Evolutionary conservation across 2,888 invertebrate genomes (phyloP).

Genomic region (Harpalus rubripes): DNA sequence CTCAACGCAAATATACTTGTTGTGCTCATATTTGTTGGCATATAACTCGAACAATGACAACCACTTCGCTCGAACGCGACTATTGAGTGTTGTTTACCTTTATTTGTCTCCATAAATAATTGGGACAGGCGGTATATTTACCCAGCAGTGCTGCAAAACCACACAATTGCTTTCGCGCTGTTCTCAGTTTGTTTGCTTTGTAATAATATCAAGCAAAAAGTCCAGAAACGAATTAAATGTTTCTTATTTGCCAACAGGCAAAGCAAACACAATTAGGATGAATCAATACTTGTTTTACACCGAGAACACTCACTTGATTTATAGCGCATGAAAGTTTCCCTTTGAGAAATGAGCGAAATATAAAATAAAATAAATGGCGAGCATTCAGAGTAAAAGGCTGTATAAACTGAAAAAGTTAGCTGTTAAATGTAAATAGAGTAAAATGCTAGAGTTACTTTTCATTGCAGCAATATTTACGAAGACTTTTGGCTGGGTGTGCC

Average conservation of each 20-base stretch:
- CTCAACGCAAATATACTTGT: too few species aligned
- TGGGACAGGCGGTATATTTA: constrained; percentile 23
- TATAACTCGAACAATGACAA: too few species aligned
- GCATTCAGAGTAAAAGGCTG: background rate
- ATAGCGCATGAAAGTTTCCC: background rate
- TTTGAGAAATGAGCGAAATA: background rate
- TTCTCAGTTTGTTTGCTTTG: constrained; percentile 10
- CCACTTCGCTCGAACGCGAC: background rate
- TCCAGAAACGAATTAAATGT: background rate
- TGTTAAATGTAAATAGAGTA: background rate
- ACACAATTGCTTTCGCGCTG: constrained; percentile 6
- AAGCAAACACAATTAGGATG: constrained; percentile 6
- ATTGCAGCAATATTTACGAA: background rate
- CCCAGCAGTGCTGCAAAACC: constrained; percentile 15
- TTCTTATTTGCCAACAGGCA: constrained; percentile 2
- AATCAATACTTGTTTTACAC: constrained; percentile 30
- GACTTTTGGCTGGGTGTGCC: background rate
- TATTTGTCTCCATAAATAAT: constrained; percentile 59
- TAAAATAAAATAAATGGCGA: background rate
- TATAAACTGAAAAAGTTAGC: background rate
- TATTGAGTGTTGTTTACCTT: constrained; percentile 51
- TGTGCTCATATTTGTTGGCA: too few species aligned
- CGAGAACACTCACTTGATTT: background rate
- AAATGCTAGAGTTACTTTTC: background rate
- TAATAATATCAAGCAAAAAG: constrained; percentile 20